Percentiles rank a stretch among this genome's conserved stretches.
Conservation (phyloP, 2,888 invertebrate genomes). For the Formica aserva region DNA sequence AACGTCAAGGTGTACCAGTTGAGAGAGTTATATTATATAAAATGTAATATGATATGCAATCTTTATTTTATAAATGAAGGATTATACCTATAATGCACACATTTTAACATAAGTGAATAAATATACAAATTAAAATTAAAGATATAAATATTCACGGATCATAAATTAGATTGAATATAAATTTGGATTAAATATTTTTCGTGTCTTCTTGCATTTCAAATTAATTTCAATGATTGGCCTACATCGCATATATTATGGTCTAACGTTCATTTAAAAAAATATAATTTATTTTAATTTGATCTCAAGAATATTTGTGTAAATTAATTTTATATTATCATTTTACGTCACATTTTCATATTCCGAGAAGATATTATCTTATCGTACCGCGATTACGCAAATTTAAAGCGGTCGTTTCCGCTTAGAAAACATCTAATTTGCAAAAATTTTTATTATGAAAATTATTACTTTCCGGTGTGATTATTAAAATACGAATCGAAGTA, state of each 20-base stretch:
- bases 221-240: background rate
- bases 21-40: too few species aligned
- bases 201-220: background rate
- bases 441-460: background rate
- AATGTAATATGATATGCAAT: too few species aligned
- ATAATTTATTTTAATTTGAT: background rate
- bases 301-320: background rate
- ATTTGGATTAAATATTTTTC: too few species aligned
- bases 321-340: background rate
- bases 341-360: background rate
- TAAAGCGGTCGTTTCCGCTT: background rate
- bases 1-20: too few species aligned
- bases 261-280: background rate
- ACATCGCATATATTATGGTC: background rate
- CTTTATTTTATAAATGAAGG: too few species aligned
- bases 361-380: constrained; percentile 20
- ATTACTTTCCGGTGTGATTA: background rate
- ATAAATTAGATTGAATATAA: too few species aligned
- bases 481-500: background rate
- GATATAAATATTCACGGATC: background rate
- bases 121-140: background rate
- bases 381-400: background rate
- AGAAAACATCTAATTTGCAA: background rate
- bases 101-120: background rate
- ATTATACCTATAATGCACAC: background rate